Conservation (phyloP, 2,113 vertebrate genomes). For the Speoplatyrhinus poulsoni region DNA sequence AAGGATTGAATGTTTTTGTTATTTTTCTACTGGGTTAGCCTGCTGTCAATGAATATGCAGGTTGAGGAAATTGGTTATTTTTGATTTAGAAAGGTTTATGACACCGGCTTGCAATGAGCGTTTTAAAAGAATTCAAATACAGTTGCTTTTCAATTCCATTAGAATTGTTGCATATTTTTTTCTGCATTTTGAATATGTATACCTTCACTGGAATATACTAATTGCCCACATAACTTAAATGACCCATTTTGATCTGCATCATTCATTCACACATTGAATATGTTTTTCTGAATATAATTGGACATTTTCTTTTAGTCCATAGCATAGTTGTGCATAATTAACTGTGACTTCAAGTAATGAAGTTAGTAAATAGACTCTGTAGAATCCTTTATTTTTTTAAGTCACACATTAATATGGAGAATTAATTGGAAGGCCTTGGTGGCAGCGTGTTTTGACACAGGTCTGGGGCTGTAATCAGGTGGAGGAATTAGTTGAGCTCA, state of each 20-base stretch:
- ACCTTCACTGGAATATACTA: constrained; percentile 62
- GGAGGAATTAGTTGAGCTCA: constrained; percentile 84
- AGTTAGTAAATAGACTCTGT: constrained; percentile 58
- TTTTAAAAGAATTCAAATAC: constrained; percentile 5
- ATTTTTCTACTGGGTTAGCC: constrained; percentile 19
- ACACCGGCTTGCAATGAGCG: constrained; percentile 27
- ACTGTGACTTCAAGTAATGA: constrained; percentile 72
- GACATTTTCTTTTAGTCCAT: constrained; percentile 68
- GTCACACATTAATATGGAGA: constrained; percentile 71
- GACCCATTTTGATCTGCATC: constrained; percentile 72
- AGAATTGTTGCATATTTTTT: constrained; percentile 31
- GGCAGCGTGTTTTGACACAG: constrained; percentile 56
- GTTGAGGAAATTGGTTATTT: constrained; percentile 1
- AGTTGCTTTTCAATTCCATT: constrained; percentile 26
- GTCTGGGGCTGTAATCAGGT: constrained; percentile 88
- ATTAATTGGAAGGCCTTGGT: constrained; percentile 70
- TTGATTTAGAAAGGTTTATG: too few relatives aligned
- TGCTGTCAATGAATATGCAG: constrained; percentile 36
- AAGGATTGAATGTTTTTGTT: constrained; percentile 14
- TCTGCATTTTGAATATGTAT: constrained; percentile 56
- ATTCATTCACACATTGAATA: constrained; percentile 63
- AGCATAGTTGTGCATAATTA: constrained; percentile 73
- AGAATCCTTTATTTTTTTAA: constrained; percentile 30
- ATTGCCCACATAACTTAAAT: constrained; percentile 71
- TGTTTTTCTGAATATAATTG: constrained; percentile 77